Evolutionary conservation across 2,113 vertebrate genomes (phyloP), one percentile per base, ranked within the genome.

Genomic region (Petrocephalus microphthalmus): DNA sequence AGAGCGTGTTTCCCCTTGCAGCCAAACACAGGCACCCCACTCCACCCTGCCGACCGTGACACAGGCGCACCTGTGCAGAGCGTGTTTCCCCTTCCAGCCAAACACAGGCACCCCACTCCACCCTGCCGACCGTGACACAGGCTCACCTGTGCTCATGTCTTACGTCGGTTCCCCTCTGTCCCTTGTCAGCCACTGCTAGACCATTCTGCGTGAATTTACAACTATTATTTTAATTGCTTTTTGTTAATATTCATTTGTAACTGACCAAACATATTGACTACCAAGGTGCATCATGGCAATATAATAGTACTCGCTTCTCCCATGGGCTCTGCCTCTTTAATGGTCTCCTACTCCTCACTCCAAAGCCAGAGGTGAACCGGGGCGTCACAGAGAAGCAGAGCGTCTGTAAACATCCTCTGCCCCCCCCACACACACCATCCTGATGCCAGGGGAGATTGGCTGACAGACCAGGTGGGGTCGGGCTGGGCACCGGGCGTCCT

Each of bases 101-200:
- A 94, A 64, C 57, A 25, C n/a, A 64, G n/a, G 2, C 57, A 8
- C 13, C n/a, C n/a, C n/a, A 8, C 60, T 7, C 60, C 8, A 1
- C 60, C 60, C 22, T 2, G 92, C 93, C 93, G 95, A 93, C 94
- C 96, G 95, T 94, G 92, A 95, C 95, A 94, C 94, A 93, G 90
- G 93, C 94, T 60, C 74, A 22, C 15, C 19, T 81, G 47, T 54
- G 3, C 10, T 87, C 22, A 1, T 33, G 29, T 51, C 5, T 53
- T 45, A n/a, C 19, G 5, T 42, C 33, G 3, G 22, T 56, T 85
- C 15, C 49, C 60, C 0, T 49, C 45, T 87, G 53, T 54, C 84
- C 47, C 2, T 67, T 51, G 64, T 64, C 42, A 47, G 86, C 11
- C 37, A 29, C n/a, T 7, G n/a, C n/a, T 37, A 8, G 51, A 13